phyloP scores from a whole-genome alignment of 2,888 invertebrate genomes.

The Mesorhabditis sp. region DNA sequence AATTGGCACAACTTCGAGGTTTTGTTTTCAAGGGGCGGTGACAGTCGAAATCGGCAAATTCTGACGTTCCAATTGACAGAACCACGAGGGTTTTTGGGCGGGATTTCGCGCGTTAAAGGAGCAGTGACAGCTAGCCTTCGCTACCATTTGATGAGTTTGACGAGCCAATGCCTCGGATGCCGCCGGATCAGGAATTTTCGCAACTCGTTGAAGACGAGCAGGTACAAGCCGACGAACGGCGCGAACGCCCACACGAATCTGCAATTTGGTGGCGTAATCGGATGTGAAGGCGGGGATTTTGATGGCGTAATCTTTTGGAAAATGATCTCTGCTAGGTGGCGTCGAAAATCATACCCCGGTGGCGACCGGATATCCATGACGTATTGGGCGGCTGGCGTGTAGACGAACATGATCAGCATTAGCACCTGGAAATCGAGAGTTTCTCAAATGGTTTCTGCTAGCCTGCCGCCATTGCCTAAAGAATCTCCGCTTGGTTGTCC shows the following conservation, averaged over 20 bases:
- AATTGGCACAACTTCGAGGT: too few relatives aligned
- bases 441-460: neutral
- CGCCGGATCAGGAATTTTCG: conserved; percentile 48
- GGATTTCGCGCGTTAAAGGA: too few relatives aligned
- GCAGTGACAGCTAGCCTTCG: neutral
- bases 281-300: neutral
- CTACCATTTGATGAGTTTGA: conserved; percentile 41
- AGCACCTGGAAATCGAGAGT: conserved; percentile 32
- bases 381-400: conserved; percentile 55
- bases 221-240: conserved; percentile 46
- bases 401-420: conserved; percentile 53
- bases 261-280: neutral
- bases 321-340: too few relatives aligned
- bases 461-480: neutral
- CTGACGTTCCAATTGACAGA: too few relatives aligned
- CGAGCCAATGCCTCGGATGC: conserved; percentile 29
- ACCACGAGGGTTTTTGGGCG: too few relatives aligned
- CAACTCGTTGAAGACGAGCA: conserved; percentile 51
- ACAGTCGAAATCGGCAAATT: too few relatives aligned
- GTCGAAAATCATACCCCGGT: conserved; percentile 43
- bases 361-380: conserved; percentile 54
- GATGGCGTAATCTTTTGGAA: too few relatives aligned
- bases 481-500: neutral
- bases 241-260: conserved; percentile 32
- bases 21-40: too few relatives aligned